Percentiles rank a stretch among this genome's conserved stretches.
Conservation (phyloP, 2,113 vertebrate species). For the Cervus canadensis region DNA sequence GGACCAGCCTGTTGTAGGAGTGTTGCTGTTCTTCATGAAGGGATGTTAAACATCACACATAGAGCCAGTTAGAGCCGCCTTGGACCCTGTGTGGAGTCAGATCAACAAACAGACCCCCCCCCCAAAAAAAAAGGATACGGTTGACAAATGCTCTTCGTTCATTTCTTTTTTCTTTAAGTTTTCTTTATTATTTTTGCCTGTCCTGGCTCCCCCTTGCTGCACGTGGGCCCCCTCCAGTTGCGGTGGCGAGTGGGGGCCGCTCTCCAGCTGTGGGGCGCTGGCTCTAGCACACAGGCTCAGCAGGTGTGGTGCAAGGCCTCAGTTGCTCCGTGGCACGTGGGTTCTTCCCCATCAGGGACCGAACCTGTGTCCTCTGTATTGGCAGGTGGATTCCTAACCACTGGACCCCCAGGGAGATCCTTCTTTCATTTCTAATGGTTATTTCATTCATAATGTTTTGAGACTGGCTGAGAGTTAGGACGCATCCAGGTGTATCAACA, state of each 20-base stretch:
- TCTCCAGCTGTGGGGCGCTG: accelerated
- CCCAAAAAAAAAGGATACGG: neutral
- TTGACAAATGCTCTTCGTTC: neutral
- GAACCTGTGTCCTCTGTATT: neutral
- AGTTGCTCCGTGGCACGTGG: neutral
- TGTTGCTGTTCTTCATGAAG: neutral
- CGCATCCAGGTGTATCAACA: neutral
- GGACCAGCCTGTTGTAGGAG: accelerated
- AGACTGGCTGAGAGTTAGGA: neutral
- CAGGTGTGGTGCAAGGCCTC: neutral
- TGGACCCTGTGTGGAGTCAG: neutral
- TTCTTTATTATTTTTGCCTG: neutral
- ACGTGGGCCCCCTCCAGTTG: neutral
- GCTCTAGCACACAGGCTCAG: accelerated
- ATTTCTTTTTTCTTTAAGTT: neutral
- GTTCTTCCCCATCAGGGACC: neutral
- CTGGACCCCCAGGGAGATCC: neutral
- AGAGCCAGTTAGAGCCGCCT: neutral
- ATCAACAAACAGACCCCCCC: neutral
- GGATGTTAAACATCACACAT: neutral
- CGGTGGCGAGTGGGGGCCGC: neutral
- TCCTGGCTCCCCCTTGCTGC: neutral
- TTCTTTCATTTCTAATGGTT: neutral
- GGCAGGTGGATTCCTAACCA: neutral
- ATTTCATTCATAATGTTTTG: neutral